Percentiles rank a stretch among this genome's conserved stretches.
These are phyloP conservation scores for Bombus sibiricus DNA, from an alignment of 1,140 invertebrate genomes.

Conservation along the genomic window DNA sequence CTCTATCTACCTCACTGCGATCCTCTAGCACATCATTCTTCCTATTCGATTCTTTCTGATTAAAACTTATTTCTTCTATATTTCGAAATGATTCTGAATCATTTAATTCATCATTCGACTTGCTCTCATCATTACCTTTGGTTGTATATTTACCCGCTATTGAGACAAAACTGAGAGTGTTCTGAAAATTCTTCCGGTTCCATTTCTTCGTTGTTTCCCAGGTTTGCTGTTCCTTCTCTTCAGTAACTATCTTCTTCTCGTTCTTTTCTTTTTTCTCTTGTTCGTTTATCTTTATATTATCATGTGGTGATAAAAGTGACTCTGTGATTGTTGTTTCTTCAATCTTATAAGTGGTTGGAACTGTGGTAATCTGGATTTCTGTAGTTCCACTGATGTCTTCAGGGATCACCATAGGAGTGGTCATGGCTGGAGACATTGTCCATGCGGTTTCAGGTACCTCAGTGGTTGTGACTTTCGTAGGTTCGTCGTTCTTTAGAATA, in stretches of 20 bases:
- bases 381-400: conserved; percentile 42
- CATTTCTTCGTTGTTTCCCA: background rate
- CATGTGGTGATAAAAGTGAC: background rate
- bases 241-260: background rate
- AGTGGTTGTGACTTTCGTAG: conserved; percentile 42
- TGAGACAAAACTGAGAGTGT: conserved; percentile 10
- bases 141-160: conserved; percentile 7
- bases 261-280: background rate
- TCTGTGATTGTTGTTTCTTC: conserved; percentile 9
- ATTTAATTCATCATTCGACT: background rate
- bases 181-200: background rate
- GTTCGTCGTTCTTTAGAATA: conserved; percentile 63
- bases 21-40: background rate
- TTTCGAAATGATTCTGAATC: background rate
- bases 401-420: conserved; percentile 17
- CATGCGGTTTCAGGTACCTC: conserved; percentile 36
- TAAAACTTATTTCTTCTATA: background rate
- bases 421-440: conserved; percentile 49
- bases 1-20: background rate
- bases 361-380: conserved; percentile 13
- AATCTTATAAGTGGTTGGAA: background rate
- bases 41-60: background rate
- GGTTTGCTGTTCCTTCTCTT: too few relatives aligned
- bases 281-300: background rate
- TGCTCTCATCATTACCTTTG: conserved; percentile 7